A percentile compares a stretch with the other conserved stretches of the same genome.
These are phyloP conservation scores for Drosophila pectinifera DNA, from an alignment of 1,140 invertebrate species.

Conservation along the genomic window DNA sequence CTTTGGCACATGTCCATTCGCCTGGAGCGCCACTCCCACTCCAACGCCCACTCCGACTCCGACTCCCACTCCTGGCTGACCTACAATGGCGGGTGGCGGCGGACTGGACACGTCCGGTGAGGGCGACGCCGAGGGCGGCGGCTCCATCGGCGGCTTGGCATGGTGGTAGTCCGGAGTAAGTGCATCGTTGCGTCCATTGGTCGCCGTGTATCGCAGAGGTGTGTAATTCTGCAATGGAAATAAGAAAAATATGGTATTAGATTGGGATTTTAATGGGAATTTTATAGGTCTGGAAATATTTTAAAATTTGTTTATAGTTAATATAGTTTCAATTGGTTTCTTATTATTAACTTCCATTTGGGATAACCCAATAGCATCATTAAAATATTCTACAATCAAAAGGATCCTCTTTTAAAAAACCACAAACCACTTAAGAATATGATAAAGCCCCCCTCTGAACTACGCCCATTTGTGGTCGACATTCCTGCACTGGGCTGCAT, in stretches of 20 bases:
- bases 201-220: conserved; percentile 75
- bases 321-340: too few relatives aligned
- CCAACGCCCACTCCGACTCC: conserved; percentile 38
- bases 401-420: background rate
- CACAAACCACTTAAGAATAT: background rate
- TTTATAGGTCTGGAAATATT: background rate
- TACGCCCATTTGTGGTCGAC: conserved; percentile 43
- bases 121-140: conserved; percentile 62
- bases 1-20: conserved; percentile 80
- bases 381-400: too few relatives aligned
- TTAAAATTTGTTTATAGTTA: too few relatives aligned
- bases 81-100: conserved; percentile 48
- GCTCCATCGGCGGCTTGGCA: conserved; percentile 74
- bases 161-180: conserved; percentile 76
- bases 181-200: conserved; percentile 77
- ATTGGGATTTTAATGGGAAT: background rate
- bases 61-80: conserved; percentile 32
- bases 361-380: too few relatives aligned
- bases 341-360: too few relatives aligned
- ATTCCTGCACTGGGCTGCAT: conserved; percentile 53
- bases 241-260: background rate
- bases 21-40: conserved; percentile 40
- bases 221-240: conserved; percentile 67
- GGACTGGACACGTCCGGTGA: conserved; percentile 63
- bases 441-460: background rate